Evolutionary conservation across 2,888 invertebrate genomes (phyloP).

Genomic region (Idaea biselata): DNA sequence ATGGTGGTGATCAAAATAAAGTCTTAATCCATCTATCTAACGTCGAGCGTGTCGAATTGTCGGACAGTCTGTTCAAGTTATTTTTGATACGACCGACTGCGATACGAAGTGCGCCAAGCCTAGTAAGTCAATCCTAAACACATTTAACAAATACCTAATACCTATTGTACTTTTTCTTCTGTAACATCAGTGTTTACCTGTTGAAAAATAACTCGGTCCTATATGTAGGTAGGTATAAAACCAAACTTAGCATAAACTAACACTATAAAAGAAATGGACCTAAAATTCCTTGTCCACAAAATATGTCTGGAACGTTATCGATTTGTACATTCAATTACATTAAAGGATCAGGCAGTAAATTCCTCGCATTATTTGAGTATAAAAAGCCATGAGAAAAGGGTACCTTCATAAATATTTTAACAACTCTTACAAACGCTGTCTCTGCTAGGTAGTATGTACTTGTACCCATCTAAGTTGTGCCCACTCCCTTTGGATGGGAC

Average conservation of each 20-base stretch:
- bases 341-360: constrained; percentile 60
- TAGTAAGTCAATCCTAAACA: too few relatives aligned
- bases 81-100: too few relatives aligned
- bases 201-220: constrained; percentile 10
- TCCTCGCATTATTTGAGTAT: constrained; percentile 59
- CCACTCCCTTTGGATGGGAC: not conserved
- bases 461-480: too few relatives aligned
- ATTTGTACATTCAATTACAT: constrained; percentile 62
- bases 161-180: not conserved
- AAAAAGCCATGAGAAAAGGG: constrained; percentile 60
- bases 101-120: too few relatives aligned
- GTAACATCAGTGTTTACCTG: constrained; percentile 1
- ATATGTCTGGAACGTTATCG: constrained; percentile 39
- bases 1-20: too few relatives aligned
- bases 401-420: constrained; percentile 65
- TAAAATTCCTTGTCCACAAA: constrained; percentile 30
- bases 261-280: constrained; percentile 18
- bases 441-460: not conserved
- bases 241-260: constrained; percentile 21
- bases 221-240: constrained; percentile 17
- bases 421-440: constrained; percentile 29
- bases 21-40: too few relatives aligned
- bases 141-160: too few relatives aligned
- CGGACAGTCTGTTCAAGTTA: too few relatives aligned
- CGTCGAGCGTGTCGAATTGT: too few relatives aligned